Evolutionary conservation across 2,797 vertebrate species (phyloP).

Genomic region (Cuculus canorus): DNA sequence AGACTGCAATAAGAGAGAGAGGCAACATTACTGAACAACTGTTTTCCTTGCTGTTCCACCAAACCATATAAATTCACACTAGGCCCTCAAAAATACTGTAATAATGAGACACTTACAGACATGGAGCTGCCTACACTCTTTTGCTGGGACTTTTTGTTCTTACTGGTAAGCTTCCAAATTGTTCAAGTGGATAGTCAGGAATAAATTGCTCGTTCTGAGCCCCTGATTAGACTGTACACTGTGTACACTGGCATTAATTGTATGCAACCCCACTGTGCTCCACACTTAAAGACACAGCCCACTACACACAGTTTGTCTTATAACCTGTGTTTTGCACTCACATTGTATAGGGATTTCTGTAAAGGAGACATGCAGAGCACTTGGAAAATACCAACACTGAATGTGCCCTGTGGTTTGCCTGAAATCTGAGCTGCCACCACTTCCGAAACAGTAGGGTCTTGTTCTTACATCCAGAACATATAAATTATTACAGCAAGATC

Average conservation of each 20-base stretch:
- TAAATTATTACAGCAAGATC: not conserved
- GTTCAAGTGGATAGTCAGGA: conserved; percentile 35
- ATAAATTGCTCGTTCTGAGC: conserved; percentile 45
- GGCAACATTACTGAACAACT: conserved; percentile 26
- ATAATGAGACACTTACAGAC: not conserved
- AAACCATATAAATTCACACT: not conserved
- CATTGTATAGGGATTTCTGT: not conserved
- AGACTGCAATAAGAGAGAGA: not conserved
- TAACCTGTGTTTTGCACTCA: not conserved
- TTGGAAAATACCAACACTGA: not conserved
- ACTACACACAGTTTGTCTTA: not conserved
- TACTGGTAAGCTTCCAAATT: conserved; percentile 49
- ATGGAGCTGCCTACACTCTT: conserved; percentile 27
- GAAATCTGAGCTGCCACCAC: conserved; percentile 9
- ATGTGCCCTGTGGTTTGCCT: not conserved
- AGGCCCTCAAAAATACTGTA: not conserved
- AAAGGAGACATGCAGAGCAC: not conserved
- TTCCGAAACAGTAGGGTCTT: not conserved
- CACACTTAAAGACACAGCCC: not conserved
- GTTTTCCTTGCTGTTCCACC: conserved; percentile 30
- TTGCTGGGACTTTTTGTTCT: conserved; percentile 36
- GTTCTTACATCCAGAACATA: conserved; percentile 5
- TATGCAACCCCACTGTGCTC: not conserved
- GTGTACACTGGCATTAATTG: not conserved
- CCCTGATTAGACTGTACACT: conserved; percentile 15